Evolutionary conservation across 2,797 vertebrate species (phyloP).

Genomic region (Enteromius afrohamiltoni): DNA sequence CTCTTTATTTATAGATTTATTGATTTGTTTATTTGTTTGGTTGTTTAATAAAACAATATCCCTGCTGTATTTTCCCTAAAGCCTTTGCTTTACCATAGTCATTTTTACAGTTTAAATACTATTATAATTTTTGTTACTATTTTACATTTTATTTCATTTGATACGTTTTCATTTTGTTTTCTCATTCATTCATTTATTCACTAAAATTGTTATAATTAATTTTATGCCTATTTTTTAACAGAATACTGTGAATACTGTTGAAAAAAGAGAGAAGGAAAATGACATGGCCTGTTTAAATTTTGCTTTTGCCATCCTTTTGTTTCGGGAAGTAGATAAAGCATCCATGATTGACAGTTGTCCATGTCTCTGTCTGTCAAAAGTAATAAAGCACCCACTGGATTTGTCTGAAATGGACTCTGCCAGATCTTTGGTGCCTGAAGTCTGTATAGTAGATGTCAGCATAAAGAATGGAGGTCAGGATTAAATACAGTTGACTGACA

Average conservation of each 20-base stretch:
- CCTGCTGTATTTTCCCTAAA: not conserved
- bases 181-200: too few species aligned
- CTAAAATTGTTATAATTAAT: too few species aligned
- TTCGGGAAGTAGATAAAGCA: slow-evolving; percentile 24
- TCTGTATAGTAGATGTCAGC: slow-evolving; percentile 44
- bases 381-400: slow-evolving; percentile 41
- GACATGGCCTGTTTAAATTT: not conserved
- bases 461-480: slow-evolving; percentile 47
- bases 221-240: not conserved
- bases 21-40: not conserved
- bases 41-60: not conserved
- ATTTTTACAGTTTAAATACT: not conserved
- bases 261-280: slow-evolving; percentile 19
- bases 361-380: slow-evolving; percentile 46
- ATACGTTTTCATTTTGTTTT: not conserved
- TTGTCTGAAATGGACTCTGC: slow-evolving; percentile 47
- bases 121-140: not conserved
- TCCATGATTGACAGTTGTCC: slow-evolving; percentile 49
- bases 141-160: not conserved
- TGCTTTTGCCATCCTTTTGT: not conserved
- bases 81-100: not conserved
- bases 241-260: not conserved
- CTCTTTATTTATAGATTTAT: not conserved
- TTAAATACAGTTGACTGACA: slow-evolving; percentile 59
- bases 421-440: slow-evolving; percentile 28